Conservation (phyloP, 2,888 invertebrate species). For the Latrodectus hesperus region DNA sequence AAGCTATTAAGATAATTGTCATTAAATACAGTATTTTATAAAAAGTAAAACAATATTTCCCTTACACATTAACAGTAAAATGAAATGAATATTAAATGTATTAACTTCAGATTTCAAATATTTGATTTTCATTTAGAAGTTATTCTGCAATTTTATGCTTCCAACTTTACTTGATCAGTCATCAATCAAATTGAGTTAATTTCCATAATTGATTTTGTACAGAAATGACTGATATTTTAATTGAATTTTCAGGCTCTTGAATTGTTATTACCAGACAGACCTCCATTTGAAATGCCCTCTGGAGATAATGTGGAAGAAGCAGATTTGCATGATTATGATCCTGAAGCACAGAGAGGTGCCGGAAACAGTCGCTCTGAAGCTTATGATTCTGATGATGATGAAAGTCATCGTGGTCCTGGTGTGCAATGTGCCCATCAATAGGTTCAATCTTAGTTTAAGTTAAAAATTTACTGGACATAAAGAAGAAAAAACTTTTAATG, state of each 20-base stretch:
- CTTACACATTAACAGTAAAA: too few species aligned
- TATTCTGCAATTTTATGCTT: too few species aligned
- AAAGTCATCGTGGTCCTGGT: conserved; percentile 80
- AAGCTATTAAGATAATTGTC: too few species aligned
- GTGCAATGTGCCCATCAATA: conserved; percentile 89
- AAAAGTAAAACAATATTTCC: too few species aligned
- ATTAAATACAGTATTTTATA: too few species aligned
- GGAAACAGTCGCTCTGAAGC: conserved; percentile 80
- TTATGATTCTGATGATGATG: conserved; percentile 83
- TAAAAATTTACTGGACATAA: not conserved
- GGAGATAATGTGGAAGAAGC: conserved; percentile 92
- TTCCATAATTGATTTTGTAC: not conserved
- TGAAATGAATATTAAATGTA: too few species aligned
- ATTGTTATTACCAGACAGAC: conserved; percentile 83
- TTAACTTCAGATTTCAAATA: too few species aligned
- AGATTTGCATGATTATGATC: conserved; percentile 84
- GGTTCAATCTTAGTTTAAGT: conserved; percentile 33
- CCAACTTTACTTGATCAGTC: too few species aligned
- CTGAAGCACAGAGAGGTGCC: conserved; percentile 75
- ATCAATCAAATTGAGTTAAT: not conserved
- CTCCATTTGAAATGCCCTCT: conserved; percentile 82
- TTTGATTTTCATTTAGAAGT: too few species aligned
- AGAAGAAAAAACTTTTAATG: conserved; percentile 10
- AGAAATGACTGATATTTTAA: not conserved
- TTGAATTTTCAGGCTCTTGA: conserved; percentile 81